Percentiles rank a stretch among this genome's conserved stretches.
Conservation (phyloP, 1,140 invertebrate genomes). For the Drosophila lacertosa region DNA sequence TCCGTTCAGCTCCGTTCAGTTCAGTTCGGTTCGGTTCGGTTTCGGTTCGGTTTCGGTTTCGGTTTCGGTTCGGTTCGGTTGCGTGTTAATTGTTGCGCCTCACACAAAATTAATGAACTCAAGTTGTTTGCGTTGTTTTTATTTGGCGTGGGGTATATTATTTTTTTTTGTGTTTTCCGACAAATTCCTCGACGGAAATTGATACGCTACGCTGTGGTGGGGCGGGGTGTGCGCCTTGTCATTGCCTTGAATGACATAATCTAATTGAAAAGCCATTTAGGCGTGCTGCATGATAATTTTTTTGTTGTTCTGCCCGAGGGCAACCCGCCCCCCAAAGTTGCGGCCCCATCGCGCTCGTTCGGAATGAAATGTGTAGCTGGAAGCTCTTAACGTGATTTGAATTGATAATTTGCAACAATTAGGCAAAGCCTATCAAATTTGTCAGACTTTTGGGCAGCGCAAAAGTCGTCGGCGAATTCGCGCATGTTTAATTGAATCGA, state of each 20-base stretch:
- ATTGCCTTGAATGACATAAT: conserved; percentile 76
- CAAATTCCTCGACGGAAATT: conserved; percentile 77
- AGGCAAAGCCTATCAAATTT: conserved; percentile 45
- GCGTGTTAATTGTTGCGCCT: conserved; percentile 81
- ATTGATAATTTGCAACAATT: conserved; percentile 80
- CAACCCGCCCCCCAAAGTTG: neutral
- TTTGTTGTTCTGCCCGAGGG: conserved; percentile 21
- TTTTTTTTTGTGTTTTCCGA: conserved; percentile 31
- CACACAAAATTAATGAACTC: conserved; percentile 81
- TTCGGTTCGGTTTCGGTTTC: neutral
- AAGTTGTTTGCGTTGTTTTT: conserved; percentile 66
- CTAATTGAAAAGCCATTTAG: conserved; percentile 82
- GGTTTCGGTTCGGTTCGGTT: conserved; percentile 61
- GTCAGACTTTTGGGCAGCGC: neutral
- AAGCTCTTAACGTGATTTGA: conserved; percentile 68
- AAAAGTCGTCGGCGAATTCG: conserved; percentile 14
- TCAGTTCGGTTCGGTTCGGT: conserved; percentile 1
- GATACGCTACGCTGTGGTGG: conserved; percentile 62
- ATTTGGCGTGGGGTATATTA: conserved; percentile 31
- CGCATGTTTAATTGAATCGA: conserved; percentile 62
- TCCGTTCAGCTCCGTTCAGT: neutral
- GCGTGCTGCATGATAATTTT: conserved; percentile 81
- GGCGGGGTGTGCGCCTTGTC: conserved; percentile 18
- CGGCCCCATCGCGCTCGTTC: neutral
- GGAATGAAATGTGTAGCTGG: conserved; percentile 15